phyloP scores from a whole-genome alignment of 1,140 invertebrate species.

The Probaryconus sp. region DNA sequence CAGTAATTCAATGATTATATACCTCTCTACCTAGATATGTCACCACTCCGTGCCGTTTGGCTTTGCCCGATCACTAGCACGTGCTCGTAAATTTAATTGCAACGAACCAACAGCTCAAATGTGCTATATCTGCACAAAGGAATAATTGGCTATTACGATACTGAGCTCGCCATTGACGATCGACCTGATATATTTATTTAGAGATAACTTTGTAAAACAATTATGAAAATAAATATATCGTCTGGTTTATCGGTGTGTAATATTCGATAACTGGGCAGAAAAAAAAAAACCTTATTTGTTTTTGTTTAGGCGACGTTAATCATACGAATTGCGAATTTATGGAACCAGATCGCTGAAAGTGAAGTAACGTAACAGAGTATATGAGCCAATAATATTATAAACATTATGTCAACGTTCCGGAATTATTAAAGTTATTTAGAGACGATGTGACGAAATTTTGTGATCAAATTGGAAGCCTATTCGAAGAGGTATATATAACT shows the following conservation, averaged over 20 bases:
- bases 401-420: too few species aligned
- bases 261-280: slow-evolving; percentile 1
- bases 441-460: too few species aligned
- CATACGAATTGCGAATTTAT: too few species aligned
- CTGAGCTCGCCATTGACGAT: slow-evolving; percentile 43
- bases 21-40: slow-evolving; percentile 56
- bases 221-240: slow-evolving; percentile 25
- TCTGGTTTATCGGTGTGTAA: slow-evolving; percentile 14
- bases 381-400: too few species aligned
- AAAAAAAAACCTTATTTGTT: too few species aligned
- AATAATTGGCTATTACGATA: slow-evolving; percentile 58
- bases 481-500: too few species aligned
- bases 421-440: too few species aligned
- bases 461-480: too few species aligned
- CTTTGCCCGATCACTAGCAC: slow-evolving; percentile 66
- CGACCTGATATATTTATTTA: slow-evolving; percentile 35
- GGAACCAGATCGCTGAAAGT: too few species aligned
- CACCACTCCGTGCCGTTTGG: slow-evolving; percentile 42
- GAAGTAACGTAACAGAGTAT: too few species aligned
- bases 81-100: slow-evolving; percentile 74
- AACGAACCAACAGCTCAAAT: slow-evolving; percentile 68
- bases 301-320: too few species aligned
- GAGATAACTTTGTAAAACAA: slow-evolving; percentile 28
- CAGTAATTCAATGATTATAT: slow-evolving; percentile 66
- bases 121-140: slow-evolving; percentile 47